These are phyloP conservation scores for Phortica magna DNA, from an alignment of 2,888 invertebrate species.

Conservation along the genomic window DNA sequence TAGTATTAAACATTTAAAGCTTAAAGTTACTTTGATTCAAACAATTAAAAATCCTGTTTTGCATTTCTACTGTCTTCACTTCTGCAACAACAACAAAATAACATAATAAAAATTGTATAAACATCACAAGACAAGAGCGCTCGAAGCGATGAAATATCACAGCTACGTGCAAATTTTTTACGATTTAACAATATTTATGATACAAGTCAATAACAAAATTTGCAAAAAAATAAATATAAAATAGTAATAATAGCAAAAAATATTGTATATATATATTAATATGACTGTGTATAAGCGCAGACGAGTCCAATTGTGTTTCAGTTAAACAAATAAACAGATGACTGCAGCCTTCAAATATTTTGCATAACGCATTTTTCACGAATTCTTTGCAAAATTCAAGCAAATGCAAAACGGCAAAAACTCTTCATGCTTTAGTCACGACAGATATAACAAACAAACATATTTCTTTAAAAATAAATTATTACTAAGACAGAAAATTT, in stretches of 20 bases:
- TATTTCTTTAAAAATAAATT: background rate
- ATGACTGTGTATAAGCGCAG: background rate
- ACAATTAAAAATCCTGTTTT: background rate
- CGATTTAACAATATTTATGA: conserved; percentile 13
- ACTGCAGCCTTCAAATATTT: conserved; percentile 16
- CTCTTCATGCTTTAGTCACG: background rate
- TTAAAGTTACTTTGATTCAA: too few relatives aligned
- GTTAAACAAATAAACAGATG: conserved; percentile 6
- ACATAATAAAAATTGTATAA: background rate
- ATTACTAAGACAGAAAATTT: background rate
- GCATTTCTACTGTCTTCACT: background rate
- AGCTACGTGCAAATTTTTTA: conserved; percentile 4
- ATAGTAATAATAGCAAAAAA: background rate
- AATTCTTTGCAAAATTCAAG: background rate
- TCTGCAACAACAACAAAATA: background rate
- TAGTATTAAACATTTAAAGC: too few relatives aligned
- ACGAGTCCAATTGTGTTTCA: background rate
- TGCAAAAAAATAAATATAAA: conserved; percentile 13
- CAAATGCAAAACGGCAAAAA: too few relatives aligned
- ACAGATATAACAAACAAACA: background rate
- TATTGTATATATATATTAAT: background rate
- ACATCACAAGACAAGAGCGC: background rate
- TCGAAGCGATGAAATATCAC: background rate
- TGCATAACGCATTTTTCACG: background rate
- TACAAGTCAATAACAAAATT: background rate